Evolutionary conservation across 2,113 vertebrate species (phyloP).

Genomic region (Triplophysa dalaica): DNA sequence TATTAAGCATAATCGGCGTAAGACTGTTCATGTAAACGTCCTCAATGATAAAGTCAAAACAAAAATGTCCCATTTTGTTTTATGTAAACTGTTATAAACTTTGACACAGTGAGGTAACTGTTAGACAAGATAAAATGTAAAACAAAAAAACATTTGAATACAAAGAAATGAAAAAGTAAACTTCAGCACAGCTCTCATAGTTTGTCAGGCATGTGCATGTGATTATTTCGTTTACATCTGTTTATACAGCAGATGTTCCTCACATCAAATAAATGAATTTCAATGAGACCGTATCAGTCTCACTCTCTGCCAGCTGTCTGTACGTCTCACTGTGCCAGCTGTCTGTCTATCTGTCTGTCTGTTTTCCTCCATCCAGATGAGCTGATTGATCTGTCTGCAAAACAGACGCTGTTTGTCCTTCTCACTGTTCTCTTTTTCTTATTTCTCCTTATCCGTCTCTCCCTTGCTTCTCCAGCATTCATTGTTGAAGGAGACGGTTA

Average conservation of each 20-base stretch:
- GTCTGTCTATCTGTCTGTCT: slow-evolving; percentile 2
- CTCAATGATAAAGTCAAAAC: too few relatives aligned
- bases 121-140: background rate
- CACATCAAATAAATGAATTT: slow-evolving; percentile 47
- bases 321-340: slow-evolving; percentile 8
- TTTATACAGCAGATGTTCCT: slow-evolving; percentile 40
- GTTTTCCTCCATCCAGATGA: slow-evolving; percentile 8
- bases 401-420: slow-evolving; percentile 54
- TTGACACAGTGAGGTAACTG: background rate
- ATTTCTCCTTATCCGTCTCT: slow-evolving; percentile 56
- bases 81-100: background rate
- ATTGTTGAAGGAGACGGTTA: background rate
- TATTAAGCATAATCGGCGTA: too few relatives aligned
- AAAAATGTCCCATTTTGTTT: too few relatives aligned
- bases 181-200: slow-evolving; percentile 14
- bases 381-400: slow-evolving; percentile 27
- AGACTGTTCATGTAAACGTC: too few relatives aligned
- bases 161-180: background rate
- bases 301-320: slow-evolving; percentile 33
- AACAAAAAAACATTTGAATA: background rate
- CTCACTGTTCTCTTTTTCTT: background rate
- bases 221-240: slow-evolving; percentile 18
- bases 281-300: slow-evolving; percentile 47
- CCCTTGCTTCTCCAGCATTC: slow-evolving; percentile 38
- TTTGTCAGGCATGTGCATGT: slow-evolving; percentile 4